Evolutionary conservation across 1,140 invertebrate genomes (phyloP).

Genomic region (Coptotermes formosanus): DNA sequence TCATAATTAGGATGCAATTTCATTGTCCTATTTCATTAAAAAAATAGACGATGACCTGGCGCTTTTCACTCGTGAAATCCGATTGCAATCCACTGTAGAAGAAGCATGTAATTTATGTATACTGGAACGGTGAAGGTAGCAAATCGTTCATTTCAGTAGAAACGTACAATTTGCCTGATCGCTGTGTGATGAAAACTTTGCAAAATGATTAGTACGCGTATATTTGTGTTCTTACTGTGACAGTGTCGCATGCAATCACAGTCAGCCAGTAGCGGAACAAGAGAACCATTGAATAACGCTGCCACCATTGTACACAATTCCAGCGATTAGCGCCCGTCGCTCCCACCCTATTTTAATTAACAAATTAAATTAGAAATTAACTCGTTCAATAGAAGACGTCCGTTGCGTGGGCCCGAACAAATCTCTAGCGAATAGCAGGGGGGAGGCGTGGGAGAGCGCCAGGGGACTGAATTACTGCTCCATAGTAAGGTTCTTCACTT

Average conservation of each 20-base stretch:
- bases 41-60: no score
- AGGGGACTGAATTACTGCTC: background rate
- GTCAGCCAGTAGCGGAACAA: constrained; percentile 13
- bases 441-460: background rate
- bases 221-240: no score
- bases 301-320: constrained; percentile 10
- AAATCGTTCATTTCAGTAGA: no score
- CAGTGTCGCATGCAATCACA: background rate
- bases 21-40: no score
- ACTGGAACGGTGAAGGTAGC: no score
- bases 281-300: constrained; percentile 7
- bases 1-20: no score
- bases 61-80: no score
- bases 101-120: no score
- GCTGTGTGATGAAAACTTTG: no score
- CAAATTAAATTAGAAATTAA: constrained; percentile 35
- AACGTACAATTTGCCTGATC: no score
- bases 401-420: background rate
- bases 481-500: background rate
- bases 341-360: constrained; percentile 32
- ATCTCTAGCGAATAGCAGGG: background rate
- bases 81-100: no score
- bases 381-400: constrained; percentile 32
- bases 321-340: constrained; percentile 3
- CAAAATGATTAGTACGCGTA: no score